A percentile compares a stretch with the other conserved stretches of the same genome.
phyloP scores from a whole-genome alignment of 2,113 vertebrate species.

The Apeltes quadracus region DNA sequence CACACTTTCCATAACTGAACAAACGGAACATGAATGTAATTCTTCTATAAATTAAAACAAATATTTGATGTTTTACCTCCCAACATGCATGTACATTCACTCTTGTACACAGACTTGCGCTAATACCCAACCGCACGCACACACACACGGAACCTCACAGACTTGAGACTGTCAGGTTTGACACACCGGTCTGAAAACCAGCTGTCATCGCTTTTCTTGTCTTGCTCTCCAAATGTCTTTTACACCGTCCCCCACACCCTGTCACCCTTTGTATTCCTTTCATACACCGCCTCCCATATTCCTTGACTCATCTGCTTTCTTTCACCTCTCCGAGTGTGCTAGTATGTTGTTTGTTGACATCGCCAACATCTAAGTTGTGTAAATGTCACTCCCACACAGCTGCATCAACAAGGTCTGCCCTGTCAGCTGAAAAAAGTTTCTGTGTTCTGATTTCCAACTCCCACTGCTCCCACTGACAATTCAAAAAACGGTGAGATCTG shows the following conservation, averaged over 20 bases:
- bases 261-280: slow-evolving; percentile 40
- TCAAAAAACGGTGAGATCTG: neutral
- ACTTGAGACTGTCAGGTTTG: slow-evolving; percentile 40
- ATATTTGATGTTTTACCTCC: neutral
- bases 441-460: neutral
- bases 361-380: slow-evolving; percentile 41
- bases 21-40: neutral
- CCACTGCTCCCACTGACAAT: neutral
- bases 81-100: neutral
- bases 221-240: slow-evolving; percentile 41
- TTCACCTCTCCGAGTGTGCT: slow-evolving; percentile 45
- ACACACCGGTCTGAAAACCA: slow-evolving; percentile 44
- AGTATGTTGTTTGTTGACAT: slow-evolving; percentile 48
- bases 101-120: neutral
- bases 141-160: slow-evolving; percentile 7
- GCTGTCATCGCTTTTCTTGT: slow-evolving; percentile 44
- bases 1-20: neutral
- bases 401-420: slow-evolving; percentile 31
- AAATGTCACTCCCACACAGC: slow-evolving; percentile 54
- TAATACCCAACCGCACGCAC: neutral
- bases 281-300: slow-evolving; percentile 28
- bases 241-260: slow-evolving; percentile 41
- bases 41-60: neutral
- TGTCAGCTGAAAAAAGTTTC: slow-evolving; percentile 13
- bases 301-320: slow-evolving; percentile 33